Evolutionary conservation across 2,888 invertebrate species (phyloP).

Genomic region (Orthonychiurus folsomi): DNA sequence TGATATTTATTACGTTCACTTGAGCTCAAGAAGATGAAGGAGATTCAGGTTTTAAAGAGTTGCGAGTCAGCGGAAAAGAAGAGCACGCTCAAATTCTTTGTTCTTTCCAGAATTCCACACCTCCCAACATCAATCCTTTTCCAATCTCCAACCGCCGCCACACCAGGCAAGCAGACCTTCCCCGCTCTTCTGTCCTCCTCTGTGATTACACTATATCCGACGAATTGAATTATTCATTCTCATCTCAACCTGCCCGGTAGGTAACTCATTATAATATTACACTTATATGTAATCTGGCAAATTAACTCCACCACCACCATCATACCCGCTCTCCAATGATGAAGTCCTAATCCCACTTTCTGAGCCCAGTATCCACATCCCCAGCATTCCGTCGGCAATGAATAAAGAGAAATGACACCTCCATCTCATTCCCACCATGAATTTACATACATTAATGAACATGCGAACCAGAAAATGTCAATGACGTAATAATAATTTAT

Average conservation of each 20-base stretch:
- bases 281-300: neutral
- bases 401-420: too few species aligned
- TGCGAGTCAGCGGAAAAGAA: neutral
- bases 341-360: too few species aligned
- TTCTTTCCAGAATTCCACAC: conserved; percentile 8
- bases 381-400: too few species aligned
- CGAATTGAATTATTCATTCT: neutral
- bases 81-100: conserved; percentile 5
- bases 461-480: too few species aligned
- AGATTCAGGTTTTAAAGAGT: neutral
- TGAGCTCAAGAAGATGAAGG: too few species aligned
- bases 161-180: neutral
- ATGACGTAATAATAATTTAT: too few species aligned
- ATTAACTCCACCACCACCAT: neutral
- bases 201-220: conserved; percentile 1
- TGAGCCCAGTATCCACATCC: too few species aligned
- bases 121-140: neutral
- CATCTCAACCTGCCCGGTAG: neutral
- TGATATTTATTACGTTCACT: neutral
- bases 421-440: too few species aligned
- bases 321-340: too few species aligned
- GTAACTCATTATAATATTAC: neutral
- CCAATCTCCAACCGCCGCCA: neutral
- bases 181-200: neutral
- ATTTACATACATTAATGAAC: too few species aligned